Conservation (phyloP, 2,797 vertebrate genomes). For the Neosalanx taihuensis region DNA sequence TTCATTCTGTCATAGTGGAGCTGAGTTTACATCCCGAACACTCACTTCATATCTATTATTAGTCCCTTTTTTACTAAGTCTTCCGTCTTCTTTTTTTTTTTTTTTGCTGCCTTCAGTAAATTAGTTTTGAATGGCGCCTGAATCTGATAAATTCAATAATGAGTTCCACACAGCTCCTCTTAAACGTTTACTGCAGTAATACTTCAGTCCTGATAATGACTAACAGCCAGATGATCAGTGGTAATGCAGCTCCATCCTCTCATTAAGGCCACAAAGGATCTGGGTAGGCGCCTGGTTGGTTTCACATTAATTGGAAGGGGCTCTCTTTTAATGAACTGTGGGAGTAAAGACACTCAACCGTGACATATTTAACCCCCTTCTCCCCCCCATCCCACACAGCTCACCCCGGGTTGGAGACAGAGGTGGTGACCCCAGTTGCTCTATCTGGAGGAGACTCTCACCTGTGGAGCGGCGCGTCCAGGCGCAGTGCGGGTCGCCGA, state of each 20-base stretch:
- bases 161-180: constrained; percentile 16
- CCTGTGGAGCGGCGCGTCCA: constrained; percentile 50
- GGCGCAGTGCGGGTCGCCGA: constrained; percentile 61
- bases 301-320: not conserved
- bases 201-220: not conserved
- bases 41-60: not conserved
- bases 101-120: not conserved
- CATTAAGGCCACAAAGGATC: not conserved
- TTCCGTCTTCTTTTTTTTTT: too few relatives aligned
- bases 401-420: constrained; percentile 57
- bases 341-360: not conserved
- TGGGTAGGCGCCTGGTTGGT: not conserved
- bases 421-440: constrained; percentile 66
- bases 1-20: not conserved
- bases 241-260: not conserved
- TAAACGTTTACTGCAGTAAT: constrained; percentile 11
- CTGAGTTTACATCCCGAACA: too few relatives aligned
- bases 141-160: constrained; percentile 6
- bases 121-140: not conserved
- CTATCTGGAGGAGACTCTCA: constrained; percentile 58
- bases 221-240: not conserved
- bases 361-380: constrained; percentile 25
- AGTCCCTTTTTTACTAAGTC: not conserved
- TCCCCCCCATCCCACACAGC: constrained; percentile 41
- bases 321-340: not conserved